Evolutionary conservation across 1,140 invertebrate species (phyloP).

Genomic region (Dendroctonus valens): DNA sequence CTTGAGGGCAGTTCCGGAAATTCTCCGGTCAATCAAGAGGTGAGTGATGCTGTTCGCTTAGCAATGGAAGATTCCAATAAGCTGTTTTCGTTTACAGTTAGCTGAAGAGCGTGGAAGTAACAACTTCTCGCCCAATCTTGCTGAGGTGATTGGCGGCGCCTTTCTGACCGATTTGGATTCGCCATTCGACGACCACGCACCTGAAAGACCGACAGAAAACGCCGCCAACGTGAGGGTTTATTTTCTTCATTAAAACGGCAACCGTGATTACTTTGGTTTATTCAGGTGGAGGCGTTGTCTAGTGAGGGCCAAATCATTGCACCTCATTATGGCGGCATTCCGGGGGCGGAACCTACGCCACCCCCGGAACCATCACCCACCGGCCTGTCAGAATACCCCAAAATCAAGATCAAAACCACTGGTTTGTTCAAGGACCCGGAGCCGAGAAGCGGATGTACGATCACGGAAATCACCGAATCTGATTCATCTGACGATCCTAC

Average conservation of each 20-base stretch:
- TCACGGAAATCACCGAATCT: slow-evolving; percentile 47
- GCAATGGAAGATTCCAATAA: background rate
- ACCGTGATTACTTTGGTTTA: background rate
- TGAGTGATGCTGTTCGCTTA: background rate
- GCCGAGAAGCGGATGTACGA: slow-evolving; percentile 30
- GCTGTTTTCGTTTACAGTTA: background rate
- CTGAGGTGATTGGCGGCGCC: slow-evolving; percentile 28
- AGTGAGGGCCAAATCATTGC: slow-evolving; percentile 20
- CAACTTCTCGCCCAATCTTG: slow-evolving; percentile 37
- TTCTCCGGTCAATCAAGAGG: background rate
- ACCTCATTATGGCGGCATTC: slow-evolving; percentile 37
- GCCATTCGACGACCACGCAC: slow-evolving; percentile 3
- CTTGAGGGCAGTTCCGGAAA: background rate
- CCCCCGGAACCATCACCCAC: slow-evolving; percentile 42
- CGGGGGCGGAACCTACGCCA: slow-evolving; percentile 43
- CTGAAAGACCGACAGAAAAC: slow-evolving; percentile 6
- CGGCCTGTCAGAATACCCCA: slow-evolving; percentile 41
- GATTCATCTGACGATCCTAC: slow-evolving; percentile 40
- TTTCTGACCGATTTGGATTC: slow-evolving; percentile 21
- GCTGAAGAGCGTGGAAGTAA: background rate
- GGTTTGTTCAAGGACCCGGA: slow-evolving; percentile 45
- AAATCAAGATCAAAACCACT: slow-evolving; percentile 46
- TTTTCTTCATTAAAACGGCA: background rate
- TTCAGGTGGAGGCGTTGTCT: slow-evolving; percentile 9
- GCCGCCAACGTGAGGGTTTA: background rate